A percentile compares a stretch with the other conserved stretches of the same genome.
phyloP scores from a whole-genome alignment of 2,888 invertebrate species.

The Drosophila bunnanda region DNA sequence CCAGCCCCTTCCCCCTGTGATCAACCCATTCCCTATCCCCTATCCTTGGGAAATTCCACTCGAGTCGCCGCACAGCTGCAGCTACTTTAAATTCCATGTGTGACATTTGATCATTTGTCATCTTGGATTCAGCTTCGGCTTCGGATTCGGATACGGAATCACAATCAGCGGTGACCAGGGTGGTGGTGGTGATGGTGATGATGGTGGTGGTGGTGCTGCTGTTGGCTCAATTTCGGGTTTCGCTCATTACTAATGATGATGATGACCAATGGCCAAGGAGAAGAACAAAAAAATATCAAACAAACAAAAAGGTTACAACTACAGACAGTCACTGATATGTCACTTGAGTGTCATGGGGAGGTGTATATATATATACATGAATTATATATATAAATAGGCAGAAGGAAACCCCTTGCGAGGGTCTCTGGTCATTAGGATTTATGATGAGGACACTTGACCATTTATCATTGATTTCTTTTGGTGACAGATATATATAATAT shows the following conservation, averaged over 20 bases:
- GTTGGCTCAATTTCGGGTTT: slow-evolving; percentile 33
- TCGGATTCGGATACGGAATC: slow-evolving; percentile 7
- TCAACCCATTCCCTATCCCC: not conserved
- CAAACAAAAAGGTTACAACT: slow-evolving; percentile 20
- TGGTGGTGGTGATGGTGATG: slow-evolving; percentile 52
- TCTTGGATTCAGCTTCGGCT: slow-evolving; percentile 29
- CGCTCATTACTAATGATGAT: slow-evolving; percentile 76
- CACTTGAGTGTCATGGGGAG: slow-evolving; percentile 40
- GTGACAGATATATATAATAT: not conserved
- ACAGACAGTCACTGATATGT: slow-evolving; percentile 53
- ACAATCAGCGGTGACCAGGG: slow-evolving; percentile 17
- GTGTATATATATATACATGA: not conserved
- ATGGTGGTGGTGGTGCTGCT: slow-evolving; percentile 39
- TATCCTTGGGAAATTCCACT: slow-evolving; percentile 19
- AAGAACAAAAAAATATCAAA: not conserved
- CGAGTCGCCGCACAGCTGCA: slow-evolving; percentile 56
- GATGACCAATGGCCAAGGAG: slow-evolving; percentile 59
- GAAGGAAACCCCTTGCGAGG: not conserved
- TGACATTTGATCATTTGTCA: slow-evolving; percentile 82
- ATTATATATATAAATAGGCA: not conserved
- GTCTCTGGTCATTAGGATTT: slow-evolving; percentile 1
- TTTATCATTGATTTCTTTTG: slow-evolving; percentile 4
- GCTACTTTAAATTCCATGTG: slow-evolving; percentile 81
- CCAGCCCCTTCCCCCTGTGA: not conserved
- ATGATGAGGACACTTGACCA: not conserved